Conservation (phyloP, 2,888 invertebrate species). For the Pristionchus mayeri region DNA sequence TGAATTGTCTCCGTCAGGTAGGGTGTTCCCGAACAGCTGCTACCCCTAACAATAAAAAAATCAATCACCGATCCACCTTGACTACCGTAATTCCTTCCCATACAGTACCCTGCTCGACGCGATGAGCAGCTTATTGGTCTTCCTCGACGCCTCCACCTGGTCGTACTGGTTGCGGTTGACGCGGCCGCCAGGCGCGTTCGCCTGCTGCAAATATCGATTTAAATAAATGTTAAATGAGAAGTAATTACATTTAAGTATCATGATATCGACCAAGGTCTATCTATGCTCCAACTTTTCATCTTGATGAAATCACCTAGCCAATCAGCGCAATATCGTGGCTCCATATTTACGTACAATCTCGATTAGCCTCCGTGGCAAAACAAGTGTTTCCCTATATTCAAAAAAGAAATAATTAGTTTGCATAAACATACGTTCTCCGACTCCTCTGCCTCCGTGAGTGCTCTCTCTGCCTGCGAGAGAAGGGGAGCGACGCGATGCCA, state of each 20-base stretch:
- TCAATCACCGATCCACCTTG: not conserved
- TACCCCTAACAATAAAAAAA: not conserved
- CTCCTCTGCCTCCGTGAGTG: constrained; percentile 67
- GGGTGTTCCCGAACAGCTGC: too few relatives aligned
- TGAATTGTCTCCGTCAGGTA: too few relatives aligned
- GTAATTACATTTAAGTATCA: too few relatives aligned
- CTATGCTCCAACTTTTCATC: too few relatives aligned
- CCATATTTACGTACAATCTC: too few relatives aligned
- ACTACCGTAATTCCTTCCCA: not conserved
- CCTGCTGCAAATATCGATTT: too few relatives aligned
- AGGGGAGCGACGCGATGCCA: constrained; percentile 64
- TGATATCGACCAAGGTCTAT: too few relatives aligned
- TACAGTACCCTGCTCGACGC: constrained; percentile 28
- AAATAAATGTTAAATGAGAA: too few relatives aligned
- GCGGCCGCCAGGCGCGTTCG: constrained; percentile 7
- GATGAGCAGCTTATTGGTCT: constrained; percentile 29
- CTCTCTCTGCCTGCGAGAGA: constrained; percentile 65
- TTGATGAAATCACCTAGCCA: too few relatives aligned
- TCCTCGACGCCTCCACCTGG: not conserved
- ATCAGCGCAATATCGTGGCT: too few relatives aligned
- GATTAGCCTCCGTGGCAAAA: too few relatives aligned
- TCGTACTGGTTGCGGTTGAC: constrained; percentile 22
- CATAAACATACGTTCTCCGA: constrained; percentile 60
- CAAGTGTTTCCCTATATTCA: not conserved
- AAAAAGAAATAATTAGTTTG: too few relatives aligned